phyloP scores from a whole-genome alignment of 2,888 invertebrate genomes.

The Erebia aethiops region DNA sequence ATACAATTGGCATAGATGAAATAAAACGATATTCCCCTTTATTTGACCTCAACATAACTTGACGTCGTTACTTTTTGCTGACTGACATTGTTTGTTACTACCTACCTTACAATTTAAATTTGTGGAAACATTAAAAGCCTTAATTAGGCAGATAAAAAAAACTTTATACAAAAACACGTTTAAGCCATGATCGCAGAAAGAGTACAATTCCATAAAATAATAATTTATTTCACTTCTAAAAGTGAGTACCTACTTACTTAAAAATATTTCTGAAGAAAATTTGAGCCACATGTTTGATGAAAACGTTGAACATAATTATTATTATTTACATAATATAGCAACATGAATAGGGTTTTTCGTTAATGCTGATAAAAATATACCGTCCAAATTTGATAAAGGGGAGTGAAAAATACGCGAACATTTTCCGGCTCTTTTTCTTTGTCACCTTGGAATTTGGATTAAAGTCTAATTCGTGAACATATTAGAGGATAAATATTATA shows the following conservation, averaged over 20 bases:
- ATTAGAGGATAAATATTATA: background rate
- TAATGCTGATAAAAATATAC: slow-evolving; percentile 20
- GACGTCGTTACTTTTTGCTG: too few species aligned
- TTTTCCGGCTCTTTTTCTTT: slow-evolving; percentile 18
- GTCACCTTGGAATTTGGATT: slow-evolving; percentile 16
- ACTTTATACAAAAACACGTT: background rate
- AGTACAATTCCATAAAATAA: too few species aligned
- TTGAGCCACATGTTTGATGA: background rate
- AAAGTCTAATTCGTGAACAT: background rate
- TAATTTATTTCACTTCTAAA: too few species aligned
- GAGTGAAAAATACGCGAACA: slow-evolving; percentile 17
- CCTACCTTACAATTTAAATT: background rate
- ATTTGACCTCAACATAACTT: too few species aligned
- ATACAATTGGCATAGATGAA: too few species aligned
- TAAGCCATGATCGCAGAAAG: too few species aligned
- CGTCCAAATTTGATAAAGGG: slow-evolving; percentile 22
- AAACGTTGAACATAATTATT: slow-evolving; percentile 1
- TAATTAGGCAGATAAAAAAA: background rate
- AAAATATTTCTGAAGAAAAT: too few species aligned
- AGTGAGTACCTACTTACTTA: too few species aligned
- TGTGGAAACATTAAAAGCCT: background rate
- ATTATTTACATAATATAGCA: slow-evolving; percentile 5
- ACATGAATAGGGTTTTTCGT: slow-evolving; percentile 19
- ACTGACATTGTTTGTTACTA: too few species aligned
- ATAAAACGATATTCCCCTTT: background rate